A percentile compares a stretch with the other conserved stretches of the same genome.
Conservation (phyloP, 2,888 invertebrate genomes). For the Rhagophthalmus giganteus region DNA sequence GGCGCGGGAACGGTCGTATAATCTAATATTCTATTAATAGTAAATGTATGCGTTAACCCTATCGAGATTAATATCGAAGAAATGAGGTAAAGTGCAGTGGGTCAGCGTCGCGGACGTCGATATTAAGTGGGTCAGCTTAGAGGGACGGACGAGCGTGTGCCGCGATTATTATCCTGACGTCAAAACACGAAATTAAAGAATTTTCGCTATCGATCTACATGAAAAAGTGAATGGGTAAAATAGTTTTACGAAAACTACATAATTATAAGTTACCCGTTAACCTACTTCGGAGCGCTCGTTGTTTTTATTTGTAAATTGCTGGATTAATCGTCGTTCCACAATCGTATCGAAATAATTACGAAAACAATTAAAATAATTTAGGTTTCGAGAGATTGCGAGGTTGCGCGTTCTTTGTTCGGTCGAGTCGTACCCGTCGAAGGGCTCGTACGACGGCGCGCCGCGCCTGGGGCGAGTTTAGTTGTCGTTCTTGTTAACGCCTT, state of each 20-base stretch:
- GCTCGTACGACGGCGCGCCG: too few species aligned
- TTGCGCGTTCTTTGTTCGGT: too few species aligned
- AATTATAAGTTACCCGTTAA: not conserved
- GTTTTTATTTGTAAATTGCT: not conserved
- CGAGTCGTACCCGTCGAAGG: too few species aligned
- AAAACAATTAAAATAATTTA: too few species aligned
- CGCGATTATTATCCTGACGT: constrained; percentile 11
- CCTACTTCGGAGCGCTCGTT: not conserved
- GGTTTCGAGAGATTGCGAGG: too few species aligned
- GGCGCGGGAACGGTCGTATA: not conserved
- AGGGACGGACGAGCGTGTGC: constrained; percentile 8
- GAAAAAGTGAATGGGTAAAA: constrained; percentile 9
- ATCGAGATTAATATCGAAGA: not conserved
- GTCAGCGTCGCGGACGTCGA: constrained; percentile 9
- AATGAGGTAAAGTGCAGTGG: constrained; percentile 12
- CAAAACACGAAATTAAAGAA: constrained; percentile 11
- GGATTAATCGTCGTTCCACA: too few species aligned
- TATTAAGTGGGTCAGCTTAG: constrained; percentile 5
- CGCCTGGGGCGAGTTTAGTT: too few species aligned
- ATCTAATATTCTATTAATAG: not conserved
- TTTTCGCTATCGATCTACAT: constrained; percentile 10
- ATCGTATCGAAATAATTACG: too few species aligned
- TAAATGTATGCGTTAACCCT: not conserved
- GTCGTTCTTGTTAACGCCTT: too few species aligned
- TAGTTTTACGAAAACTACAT: not conserved